Percentiles rank a stretch among this genome's conserved stretches.
Conservation (phyloP, 2,888 invertebrate genomes). For the Parnassius smintheus region DNA sequence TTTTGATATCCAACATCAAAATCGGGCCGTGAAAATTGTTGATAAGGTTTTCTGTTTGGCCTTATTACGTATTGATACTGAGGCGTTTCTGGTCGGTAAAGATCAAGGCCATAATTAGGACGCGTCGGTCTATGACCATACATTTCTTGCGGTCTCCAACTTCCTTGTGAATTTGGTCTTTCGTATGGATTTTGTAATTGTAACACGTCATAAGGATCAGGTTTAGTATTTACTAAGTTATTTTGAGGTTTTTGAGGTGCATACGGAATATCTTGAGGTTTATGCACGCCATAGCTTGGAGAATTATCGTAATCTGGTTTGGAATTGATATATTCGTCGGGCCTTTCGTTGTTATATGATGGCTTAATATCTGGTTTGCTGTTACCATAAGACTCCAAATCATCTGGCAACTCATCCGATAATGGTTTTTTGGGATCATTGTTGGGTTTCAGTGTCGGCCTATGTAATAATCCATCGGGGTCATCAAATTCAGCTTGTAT, state of each 20-base stretch:
- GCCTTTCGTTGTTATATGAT: slow-evolving; percentile 47
- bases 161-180: slow-evolving; percentile 38
- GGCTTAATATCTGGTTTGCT: slow-evolving; percentile 38
- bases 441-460: slow-evolving; percentile 62
- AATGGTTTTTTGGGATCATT: slow-evolving; percentile 58
- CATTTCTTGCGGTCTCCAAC: slow-evolving; percentile 49
- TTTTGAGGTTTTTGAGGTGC: slow-evolving; percentile 41
- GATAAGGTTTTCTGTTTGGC: slow-evolving; percentile 60
- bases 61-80: slow-evolving; percentile 60
- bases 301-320: slow-evolving; percentile 55
- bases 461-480: slow-evolving; percentile 49
- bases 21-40: slow-evolving; percentile 29
- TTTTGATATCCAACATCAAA: slow-evolving; percentile 39
- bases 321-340: slow-evolving; percentile 54
- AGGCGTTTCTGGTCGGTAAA: slow-evolving; percentile 51
- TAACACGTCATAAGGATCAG: slow-evolving; percentile 55
- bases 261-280: slow-evolving; percentile 59
- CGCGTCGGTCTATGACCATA: slow-evolving; percentile 44
- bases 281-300: slow-evolving; percentile 62
- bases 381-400: slow-evolving; percentile 46
- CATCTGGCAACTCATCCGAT: slow-evolving; percentile 43
- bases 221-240: slow-evolving; percentile 34
- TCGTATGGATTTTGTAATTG: slow-evolving; percentile 53
- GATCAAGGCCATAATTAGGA: slow-evolving; percentile 33
- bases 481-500: slow-evolving; percentile 56